phyloP scores from a whole-genome alignment of 2,888 invertebrate genomes.

The Plebejus melissa region DNA sequence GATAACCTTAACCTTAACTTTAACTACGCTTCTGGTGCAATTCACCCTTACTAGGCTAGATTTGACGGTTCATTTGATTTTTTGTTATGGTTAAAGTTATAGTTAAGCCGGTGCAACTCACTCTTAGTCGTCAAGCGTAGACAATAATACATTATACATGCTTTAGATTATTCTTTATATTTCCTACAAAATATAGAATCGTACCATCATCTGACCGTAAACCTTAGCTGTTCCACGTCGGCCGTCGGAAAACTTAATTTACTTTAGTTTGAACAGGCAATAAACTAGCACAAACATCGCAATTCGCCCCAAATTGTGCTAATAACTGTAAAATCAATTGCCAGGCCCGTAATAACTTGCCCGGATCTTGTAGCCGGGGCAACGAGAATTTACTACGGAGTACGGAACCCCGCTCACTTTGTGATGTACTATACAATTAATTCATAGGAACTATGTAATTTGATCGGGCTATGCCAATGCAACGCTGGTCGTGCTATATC shows the following conservation, averaged over 20 bases:
- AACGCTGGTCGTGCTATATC: no score
- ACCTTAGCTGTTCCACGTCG: not conserved
- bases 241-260: not conserved
- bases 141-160: no score
- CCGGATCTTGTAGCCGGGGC: not conserved
- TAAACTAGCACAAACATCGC: slow-evolving; percentile 8
- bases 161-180: no score
- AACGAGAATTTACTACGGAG: not conserved
- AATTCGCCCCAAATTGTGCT: slow-evolving; percentile 8
- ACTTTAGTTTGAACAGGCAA: slow-evolving; percentile 10
- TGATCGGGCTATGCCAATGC: not conserved
- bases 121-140: no score
- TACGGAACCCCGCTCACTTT: not conserved
- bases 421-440: not conserved
- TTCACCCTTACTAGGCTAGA: no score
- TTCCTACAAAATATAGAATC: not conserved
- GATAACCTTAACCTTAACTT: no score
- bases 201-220: not conserved
- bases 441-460: not conserved
- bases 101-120: no score
- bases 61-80: no score
- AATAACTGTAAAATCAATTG: slow-evolving; percentile 16
- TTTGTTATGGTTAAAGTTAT: no score
- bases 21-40: no score
- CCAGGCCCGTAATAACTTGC: not conserved